Percentiles rank a stretch among this genome's conserved stretches.
Evolutionary conservation across 2,113 vertebrate species (phyloP).

Genomic region (Cyphomyrus plagiostoma): DNA sequence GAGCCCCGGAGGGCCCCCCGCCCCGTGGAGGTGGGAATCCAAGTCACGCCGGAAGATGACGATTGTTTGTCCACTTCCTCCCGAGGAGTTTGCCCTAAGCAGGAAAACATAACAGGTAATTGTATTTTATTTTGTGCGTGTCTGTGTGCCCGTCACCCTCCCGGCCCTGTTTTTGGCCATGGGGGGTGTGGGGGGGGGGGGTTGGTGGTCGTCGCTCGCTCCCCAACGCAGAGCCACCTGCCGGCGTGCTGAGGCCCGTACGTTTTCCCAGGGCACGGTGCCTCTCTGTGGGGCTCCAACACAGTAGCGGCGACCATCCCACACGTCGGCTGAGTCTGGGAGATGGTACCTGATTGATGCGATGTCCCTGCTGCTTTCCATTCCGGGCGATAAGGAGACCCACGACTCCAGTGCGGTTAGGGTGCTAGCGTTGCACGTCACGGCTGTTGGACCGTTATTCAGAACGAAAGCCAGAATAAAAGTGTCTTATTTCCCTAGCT

Average conservation of each 20-base stretch:
- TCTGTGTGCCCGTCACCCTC: not conserved
- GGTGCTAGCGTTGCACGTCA: not conserved
- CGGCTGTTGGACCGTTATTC: not conserved
- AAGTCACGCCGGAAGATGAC: slow-evolving; percentile 89
- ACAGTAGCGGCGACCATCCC: not conserved
- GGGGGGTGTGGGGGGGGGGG: no score
- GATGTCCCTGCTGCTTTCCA: not conserved
- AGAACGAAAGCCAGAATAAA: not conserved
- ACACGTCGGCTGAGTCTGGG: not conserved
- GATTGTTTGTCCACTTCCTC: slow-evolving; percentile 94
- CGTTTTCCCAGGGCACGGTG: not conserved
- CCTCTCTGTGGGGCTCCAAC: not conserved
- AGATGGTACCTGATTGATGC: not conserved
- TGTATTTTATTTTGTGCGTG: slow-evolving; percentile 19
- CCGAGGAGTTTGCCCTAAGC: slow-evolving; percentile 97
- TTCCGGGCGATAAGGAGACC: not conserved
- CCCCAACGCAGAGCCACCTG: not conserved
- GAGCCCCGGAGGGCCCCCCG: slow-evolving; percentile 78
- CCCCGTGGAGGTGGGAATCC: slow-evolving; percentile 94
- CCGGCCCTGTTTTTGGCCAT: not conserved
- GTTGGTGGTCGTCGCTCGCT: no score
- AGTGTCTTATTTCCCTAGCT: not conserved
- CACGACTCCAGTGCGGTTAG: not conserved
- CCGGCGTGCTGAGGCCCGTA: not conserved
- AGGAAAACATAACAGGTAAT: slow-evolving; percentile 98